Conservation (phyloP, 1,140 invertebrate species). For the Temnothorax nylanderi region DNA sequence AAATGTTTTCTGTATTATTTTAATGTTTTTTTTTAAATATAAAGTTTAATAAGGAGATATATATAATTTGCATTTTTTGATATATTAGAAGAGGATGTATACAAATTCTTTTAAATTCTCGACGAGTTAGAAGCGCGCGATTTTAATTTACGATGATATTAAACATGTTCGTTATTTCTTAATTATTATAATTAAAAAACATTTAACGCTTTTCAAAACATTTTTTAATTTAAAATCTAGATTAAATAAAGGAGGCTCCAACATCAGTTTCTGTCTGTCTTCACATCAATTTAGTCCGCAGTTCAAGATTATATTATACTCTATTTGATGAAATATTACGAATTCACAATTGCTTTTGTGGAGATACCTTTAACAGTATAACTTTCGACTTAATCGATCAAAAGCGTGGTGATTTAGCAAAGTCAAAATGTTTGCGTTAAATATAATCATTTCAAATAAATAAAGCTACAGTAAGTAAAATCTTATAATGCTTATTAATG, state of each 20-base stretch:
- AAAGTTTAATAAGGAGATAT: no score
- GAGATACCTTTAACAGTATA: neutral
- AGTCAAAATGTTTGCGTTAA: neutral
- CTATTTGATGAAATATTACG: neutral
- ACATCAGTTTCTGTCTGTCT: neutral
- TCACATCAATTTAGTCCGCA: neutral
- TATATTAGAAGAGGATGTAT: no score
- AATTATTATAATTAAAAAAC: neutral
- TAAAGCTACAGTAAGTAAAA: neutral
- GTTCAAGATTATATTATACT: neutral
- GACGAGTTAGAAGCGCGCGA: neutral
- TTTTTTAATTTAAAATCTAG: neutral
- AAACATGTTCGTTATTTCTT: neutral
- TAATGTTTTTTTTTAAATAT: neutral
- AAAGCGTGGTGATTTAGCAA: neutral
- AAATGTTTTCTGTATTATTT: neutral
- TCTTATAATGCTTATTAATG: neutral
- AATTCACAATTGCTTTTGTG: neutral
- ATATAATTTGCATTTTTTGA: no score
- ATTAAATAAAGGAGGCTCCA: neutral
- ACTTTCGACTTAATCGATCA: neutral
- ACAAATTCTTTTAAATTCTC: neutral
- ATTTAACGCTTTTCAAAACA: neutral
- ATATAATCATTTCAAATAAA: constrained; percentile 1
- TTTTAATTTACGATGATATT: neutral